Evolutionary conservation across 92 coral and sea anemone genomes (phyloP).

Genomic region (Epizoanthus ramosus): DNA sequence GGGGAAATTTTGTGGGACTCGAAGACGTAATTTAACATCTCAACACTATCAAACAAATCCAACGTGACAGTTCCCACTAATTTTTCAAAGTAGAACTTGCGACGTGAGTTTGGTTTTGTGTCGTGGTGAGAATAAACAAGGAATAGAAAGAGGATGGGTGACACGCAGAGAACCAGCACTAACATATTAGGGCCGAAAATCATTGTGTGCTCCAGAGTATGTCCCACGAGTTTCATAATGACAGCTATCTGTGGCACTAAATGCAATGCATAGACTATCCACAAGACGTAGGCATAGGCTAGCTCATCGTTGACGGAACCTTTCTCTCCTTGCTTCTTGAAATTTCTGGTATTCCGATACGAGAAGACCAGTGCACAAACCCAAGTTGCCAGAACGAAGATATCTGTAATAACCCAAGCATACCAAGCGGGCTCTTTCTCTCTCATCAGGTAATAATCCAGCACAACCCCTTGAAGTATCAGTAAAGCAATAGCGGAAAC

Average conservation of each 20-base stretch:
- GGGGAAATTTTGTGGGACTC: conserved; percentile 47
- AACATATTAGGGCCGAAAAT: conserved; percentile 74
- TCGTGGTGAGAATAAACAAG: conserved; percentile 81
- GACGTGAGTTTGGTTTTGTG: conserved; percentile 62
- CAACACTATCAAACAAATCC: conserved; percentile 85
- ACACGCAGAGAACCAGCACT: conserved; percentile 71
- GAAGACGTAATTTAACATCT: conserved; percentile 80
- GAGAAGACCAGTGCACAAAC: conserved; percentile 70
- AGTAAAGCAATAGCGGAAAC: conserved; percentile 67
- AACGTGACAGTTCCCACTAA: conserved; percentile 74
- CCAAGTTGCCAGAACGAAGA: conserved; percentile 66
- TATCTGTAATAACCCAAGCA: conserved; percentile 79
- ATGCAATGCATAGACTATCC: conserved; percentile 81
- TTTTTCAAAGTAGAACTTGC: conserved; percentile 83
- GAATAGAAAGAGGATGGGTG: conserved; percentile 40
- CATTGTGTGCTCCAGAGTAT: conserved; percentile 54
- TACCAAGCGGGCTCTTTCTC: conserved; percentile 58
- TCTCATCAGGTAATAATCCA: conserved; percentile 67
- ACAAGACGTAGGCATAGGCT: conserved; percentile 72
- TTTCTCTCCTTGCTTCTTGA: conserved; percentile 26
- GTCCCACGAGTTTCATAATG: conserved; percentile 60
- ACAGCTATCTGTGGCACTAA: conserved; percentile 81
- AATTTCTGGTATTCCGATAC: conserved; percentile 54
- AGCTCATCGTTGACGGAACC: conserved; percentile 55
- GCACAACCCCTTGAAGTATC: conserved; percentile 68